Percentiles rank a stretch among this genome's conserved stretches.
Evolutionary conservation across 2,113 vertebrate genomes (phyloP).

Genomic region (Elaphurus davidianus): DNA sequence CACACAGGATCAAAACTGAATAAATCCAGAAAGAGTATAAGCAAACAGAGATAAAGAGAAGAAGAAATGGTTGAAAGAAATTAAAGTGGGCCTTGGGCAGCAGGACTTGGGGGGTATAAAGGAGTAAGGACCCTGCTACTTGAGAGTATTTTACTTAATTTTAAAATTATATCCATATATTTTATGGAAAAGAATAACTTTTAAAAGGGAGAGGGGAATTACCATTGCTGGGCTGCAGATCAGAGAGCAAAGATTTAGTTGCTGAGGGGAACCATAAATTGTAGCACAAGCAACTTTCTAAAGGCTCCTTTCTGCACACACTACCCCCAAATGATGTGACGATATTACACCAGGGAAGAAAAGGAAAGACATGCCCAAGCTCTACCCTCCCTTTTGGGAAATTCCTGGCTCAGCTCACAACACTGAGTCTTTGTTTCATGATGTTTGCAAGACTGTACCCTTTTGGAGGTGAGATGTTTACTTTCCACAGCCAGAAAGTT

Average conservation of each 20-base stretch:
- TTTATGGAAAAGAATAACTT: neutral
- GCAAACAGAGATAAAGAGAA: neutral
- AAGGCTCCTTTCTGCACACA: constrained; percentile 33
- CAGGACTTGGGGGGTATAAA: neutral
- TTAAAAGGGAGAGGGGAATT: constrained; percentile 15
- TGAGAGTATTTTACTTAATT: neutral
- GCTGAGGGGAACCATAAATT: constrained; percentile 27
- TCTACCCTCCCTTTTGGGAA: constrained; percentile 43
- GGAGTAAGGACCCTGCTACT: neutral
- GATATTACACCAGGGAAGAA: constrained; percentile 40
- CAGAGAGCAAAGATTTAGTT: constrained; percentile 41
- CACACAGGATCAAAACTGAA: neutral
- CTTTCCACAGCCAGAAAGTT: constrained; percentile 60
- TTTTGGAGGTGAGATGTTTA: constrained; percentile 48
- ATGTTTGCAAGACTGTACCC: constrained; percentile 32
- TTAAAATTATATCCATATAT: neutral
- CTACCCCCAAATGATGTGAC: constrained; percentile 14
- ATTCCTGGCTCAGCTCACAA: constrained; percentile 31
- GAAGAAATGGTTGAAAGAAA: neutral
- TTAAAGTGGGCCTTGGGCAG: neutral
- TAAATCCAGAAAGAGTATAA: neutral
- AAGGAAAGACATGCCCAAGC: neutral
- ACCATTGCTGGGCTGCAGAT: neutral
- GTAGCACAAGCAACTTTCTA: constrained; percentile 5
- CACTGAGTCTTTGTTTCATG: neutral